Base-by-base conservation (phyloP, 2,113 vertebrate genomes). In the Oplegnathus fasciatus region DNA sequence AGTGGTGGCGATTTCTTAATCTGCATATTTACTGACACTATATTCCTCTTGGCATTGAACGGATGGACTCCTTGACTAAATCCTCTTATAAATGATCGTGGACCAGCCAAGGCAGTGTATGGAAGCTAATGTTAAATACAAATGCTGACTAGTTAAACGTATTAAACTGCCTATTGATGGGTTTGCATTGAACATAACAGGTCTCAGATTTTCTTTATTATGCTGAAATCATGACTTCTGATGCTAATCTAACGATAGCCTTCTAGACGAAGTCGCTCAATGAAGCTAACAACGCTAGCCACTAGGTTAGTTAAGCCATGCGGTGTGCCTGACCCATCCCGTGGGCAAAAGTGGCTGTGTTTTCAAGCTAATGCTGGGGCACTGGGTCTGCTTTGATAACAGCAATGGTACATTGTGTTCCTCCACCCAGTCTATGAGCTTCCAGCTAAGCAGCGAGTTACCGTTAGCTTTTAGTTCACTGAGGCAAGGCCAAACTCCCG, bases 401-500 rank as follows among this genome's bases (percentile, higher is more conserved):
- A 6, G 15, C 10, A 0, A 22, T 3, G 0, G 4, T 6, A 13
- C 22, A 28, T 13, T 9, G 15, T 7, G 15, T 1, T 20, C 0
- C 65, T 67, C 32, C 22, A 13, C 1, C 5, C 2, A 0, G 1
- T 22, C 3, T 22, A 6, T 6, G 42, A 15, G 34, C 0, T 54
- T 42, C 1, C n/a, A 32, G 20, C 26, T 20, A 44, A 0, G 9
- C 5, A 10, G 60, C 18, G 1, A 32, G 55, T 30, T 20, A 24
- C 7, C 28, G 61, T 30, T 60, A 85, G n/a, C 46, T 48, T 24
- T n/a, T 13, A 72, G 6, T 78, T 62, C 17, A 64, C 22, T 13
- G 44, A 66, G 40, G 64, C 62, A 70, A 93, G 89, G 89, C 93
- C 91, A 89, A 58, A 50, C 89, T 94, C 93, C 92, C 93, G 92